Evolutionary conservation across 2,113 vertebrate genomes (phyloP).

Genomic region (Meleagris gallopavo): DNA sequence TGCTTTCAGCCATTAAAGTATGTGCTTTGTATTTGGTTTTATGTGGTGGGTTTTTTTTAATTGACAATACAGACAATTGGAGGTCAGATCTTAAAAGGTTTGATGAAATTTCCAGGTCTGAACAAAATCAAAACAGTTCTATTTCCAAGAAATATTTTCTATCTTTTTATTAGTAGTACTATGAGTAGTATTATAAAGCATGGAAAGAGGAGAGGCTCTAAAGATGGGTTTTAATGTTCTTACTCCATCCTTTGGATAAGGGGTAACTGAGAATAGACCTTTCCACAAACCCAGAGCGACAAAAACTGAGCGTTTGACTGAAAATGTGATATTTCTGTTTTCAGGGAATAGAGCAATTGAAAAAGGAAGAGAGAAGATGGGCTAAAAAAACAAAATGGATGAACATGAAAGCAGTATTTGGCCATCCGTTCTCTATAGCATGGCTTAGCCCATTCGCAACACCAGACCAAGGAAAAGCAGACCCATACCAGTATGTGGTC

Average conservation of each 20-base stretch:
- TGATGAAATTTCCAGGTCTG: background rate
- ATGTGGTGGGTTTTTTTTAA: background rate
- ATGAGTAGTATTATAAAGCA: background rate
- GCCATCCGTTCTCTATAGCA: slow-evolving; percentile 94
- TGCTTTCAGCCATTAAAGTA: slow-evolving; percentile 47
- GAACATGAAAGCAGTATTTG: slow-evolving; percentile 99
- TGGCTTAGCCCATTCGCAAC: slow-evolving; percentile 96
- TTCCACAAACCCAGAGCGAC: slow-evolving; percentile 34
- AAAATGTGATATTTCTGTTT: slow-evolving; percentile 88
- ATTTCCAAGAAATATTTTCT: background rate
- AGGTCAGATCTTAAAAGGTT: slow-evolving; percentile 7
- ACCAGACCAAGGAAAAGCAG: slow-evolving; percentile 95
- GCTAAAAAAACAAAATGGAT: slow-evolving; percentile 98
- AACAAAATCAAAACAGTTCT: background rate
- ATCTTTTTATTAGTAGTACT: no score
- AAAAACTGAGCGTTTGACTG: slow-evolving; percentile 71
- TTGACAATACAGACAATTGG: background rate
- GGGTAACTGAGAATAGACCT: background rate
- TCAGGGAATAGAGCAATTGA: slow-evolving; percentile 99
- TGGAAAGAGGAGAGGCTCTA: slow-evolving; percentile 1
- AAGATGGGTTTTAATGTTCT: background rate
- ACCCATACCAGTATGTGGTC: slow-evolving; percentile 97
- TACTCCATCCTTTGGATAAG: slow-evolving; percentile 17
- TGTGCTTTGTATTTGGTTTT: background rate
- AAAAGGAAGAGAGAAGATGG: slow-evolving; percentile 99